Evolutionary conservation across 2,888 invertebrate genomes (phyloP).

Genomic region (Limnephilus auricula): DNA sequence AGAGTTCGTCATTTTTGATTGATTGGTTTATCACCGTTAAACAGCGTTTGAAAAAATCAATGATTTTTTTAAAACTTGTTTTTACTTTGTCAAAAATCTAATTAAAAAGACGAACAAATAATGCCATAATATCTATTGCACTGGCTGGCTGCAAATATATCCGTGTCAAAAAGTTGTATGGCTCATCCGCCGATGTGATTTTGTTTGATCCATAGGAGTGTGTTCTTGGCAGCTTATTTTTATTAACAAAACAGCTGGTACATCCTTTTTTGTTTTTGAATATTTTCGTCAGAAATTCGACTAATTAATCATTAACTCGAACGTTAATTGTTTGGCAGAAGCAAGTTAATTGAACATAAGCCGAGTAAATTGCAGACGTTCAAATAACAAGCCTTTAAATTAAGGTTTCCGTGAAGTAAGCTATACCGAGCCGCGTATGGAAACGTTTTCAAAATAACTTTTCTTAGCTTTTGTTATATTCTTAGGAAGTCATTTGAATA

Average conservation of each 20-base stretch:
- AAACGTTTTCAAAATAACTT: neutral
- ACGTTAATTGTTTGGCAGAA: neutral
- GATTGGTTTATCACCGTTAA: too few relatives aligned
- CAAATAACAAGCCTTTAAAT: conserved; percentile 10
- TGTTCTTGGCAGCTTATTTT: too few relatives aligned
- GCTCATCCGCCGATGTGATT: too few relatives aligned
- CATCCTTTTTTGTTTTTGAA: too few relatives aligned
- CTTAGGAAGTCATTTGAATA: neutral
- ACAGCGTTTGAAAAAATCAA: too few relatives aligned
- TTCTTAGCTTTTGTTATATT: neutral
- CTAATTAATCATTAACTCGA: neutral
- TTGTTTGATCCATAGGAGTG: too few relatives aligned
- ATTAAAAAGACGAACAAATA: too few relatives aligned
- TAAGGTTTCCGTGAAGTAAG: neutral
- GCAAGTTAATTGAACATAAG: neutral
- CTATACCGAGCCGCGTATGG: neutral
- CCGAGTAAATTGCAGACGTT: neutral
- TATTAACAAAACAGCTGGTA: too few relatives aligned
- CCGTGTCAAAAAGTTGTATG: neutral
- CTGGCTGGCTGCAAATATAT: neutral
- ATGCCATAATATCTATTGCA: neutral
- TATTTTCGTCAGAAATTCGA: neutral
- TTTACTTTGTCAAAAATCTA: too few relatives aligned
- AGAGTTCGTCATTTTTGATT: too few relatives aligned
- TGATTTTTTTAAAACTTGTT: too few relatives aligned